Conservation (phyloP, 2,113 vertebrate genomes). For the Centropristis striata region DNA sequence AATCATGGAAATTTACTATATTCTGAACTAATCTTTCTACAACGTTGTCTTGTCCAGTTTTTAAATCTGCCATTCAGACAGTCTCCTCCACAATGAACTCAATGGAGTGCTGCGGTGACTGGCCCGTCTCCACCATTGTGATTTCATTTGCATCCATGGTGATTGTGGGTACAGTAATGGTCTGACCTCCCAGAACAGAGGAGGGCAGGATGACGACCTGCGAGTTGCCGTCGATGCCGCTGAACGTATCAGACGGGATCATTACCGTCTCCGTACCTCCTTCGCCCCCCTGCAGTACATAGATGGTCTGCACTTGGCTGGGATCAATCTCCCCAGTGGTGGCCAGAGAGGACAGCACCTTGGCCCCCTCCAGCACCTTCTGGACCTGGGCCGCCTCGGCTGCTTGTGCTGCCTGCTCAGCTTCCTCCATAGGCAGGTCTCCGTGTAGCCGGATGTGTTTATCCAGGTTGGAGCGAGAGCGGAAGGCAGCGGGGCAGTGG, state of each 20-base stretch:
- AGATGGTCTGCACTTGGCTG: constrained; percentile 83
- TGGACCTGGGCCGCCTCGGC: constrained; percentile 72
- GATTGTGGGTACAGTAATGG: constrained; percentile 77
- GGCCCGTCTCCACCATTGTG: constrained; percentile 78
- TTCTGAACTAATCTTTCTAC: constrained; percentile 2
- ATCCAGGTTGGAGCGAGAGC: constrained; percentile 87
- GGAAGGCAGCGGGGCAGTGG: constrained; percentile 83
- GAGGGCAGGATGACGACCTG: constrained; percentile 86
- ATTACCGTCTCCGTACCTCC: constrained; percentile 73
- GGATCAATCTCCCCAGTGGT: constrained; percentile 46
- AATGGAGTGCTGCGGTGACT: constrained; percentile 83
- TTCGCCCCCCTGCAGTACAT: constrained; percentile 80
- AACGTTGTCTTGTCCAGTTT: not conserved
- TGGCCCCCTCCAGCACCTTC: constrained; percentile 80
- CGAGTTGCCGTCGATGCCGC: constrained; percentile 66
- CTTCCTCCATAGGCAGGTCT: constrained; percentile 50
- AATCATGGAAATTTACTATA: constrained; percentile 18
- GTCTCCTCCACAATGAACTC: constrained; percentile 88
- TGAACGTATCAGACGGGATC: constrained; percentile 76
- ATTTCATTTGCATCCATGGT: constrained; percentile 79
- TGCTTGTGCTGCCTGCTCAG: constrained; percentile 54
- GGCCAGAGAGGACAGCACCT: constrained; percentile 71
- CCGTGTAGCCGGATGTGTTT: constrained; percentile 84
- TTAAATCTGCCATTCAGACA: constrained; percentile 52
- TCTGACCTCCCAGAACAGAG: constrained; percentile 72